phyloP scores from a whole-genome alignment of 1,140 invertebrate genomes.

The Aphidius ervi region DNA sequence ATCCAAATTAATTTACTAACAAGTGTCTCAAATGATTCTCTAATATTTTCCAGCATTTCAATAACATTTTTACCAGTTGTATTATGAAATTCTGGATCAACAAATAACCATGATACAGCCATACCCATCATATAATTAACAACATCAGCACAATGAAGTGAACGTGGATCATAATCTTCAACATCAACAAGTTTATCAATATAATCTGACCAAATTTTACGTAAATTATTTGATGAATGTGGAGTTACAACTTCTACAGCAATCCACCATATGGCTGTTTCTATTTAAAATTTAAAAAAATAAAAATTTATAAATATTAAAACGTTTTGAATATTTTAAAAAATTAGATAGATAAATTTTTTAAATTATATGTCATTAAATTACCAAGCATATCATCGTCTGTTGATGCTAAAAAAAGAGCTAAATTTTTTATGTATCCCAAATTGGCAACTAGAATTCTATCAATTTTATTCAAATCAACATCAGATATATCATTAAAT shows the following conservation, averaged over 20 bases:
- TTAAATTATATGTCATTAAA: neutral
- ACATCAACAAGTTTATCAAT: slow-evolving; percentile 41
- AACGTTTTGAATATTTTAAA: neutral
- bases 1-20: slow-evolving; percentile 76
- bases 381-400: slow-evolving; percentile 55
- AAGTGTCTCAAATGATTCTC: slow-evolving; percentile 69
- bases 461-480: slow-evolving; percentile 54
- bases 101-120: slow-evolving; percentile 46
- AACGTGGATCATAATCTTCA: slow-evolving; percentile 52
- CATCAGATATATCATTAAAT: slow-evolving; percentile 54
- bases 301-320: neutral
- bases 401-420: slow-evolving; percentile 54
- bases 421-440: slow-evolving; percentile 58
- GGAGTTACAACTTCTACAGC: slow-evolving; percentile 62
- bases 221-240: slow-evolving; percentile 59
- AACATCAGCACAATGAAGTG: slow-evolving; percentile 60
- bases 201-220: slow-evolving; percentile 44
- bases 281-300: slow-evolving; percentile 27
- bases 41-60: slow-evolving; percentile 64
- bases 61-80: slow-evolving; percentile 31
- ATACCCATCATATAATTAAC: slow-evolving; percentile 66
- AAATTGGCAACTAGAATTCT: slow-evolving; percentile 62
- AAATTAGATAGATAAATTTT: neutral
- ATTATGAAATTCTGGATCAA: slow-evolving; percentile 38
- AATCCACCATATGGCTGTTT: slow-evolving; percentile 67